A percentile compares a stretch with the other conserved stretches of the same genome.
phyloP scores from a whole-genome alignment of 2,113 vertebrate species.

The Siniperca knerii region DNA sequence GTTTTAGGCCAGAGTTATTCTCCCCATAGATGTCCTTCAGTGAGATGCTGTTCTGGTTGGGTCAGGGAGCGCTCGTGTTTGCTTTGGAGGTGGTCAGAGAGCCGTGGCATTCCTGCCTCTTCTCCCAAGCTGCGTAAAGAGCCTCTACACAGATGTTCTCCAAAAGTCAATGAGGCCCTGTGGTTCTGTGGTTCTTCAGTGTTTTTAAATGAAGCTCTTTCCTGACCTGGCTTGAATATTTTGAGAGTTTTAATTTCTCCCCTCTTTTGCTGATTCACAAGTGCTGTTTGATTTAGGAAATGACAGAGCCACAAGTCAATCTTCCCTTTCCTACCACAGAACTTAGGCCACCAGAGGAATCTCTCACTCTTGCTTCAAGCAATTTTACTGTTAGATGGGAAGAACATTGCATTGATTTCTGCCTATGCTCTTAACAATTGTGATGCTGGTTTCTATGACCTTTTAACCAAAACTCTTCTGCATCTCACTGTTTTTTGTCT shows the following conservation, averaged over 20 bases:
- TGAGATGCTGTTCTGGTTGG: conserved; percentile 60
- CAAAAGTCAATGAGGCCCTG: conserved; percentile 61
- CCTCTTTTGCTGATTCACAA: conserved; percentile 78
- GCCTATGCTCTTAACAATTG: too few relatives aligned
- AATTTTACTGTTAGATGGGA: neutral
- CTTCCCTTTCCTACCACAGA: conserved; percentile 64
- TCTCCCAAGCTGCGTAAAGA: conserved; percentile 59
- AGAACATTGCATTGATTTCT: too few relatives aligned
- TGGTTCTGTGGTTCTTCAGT: conserved; percentile 65
- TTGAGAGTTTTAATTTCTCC: conserved; percentile 67
- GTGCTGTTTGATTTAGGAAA: conserved; percentile 76
- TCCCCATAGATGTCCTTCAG: conserved; percentile 46
- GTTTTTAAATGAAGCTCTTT: conserved; percentile 69
- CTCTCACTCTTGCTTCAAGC: conserved; percentile 22
- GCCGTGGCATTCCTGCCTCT: conserved; percentile 66
- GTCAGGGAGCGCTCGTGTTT: conserved; percentile 63
- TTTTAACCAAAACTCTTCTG: too few relatives aligned
- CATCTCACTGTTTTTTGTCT: too few relatives aligned
- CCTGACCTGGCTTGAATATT: conserved; percentile 64
- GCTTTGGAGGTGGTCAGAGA: conserved; percentile 68
- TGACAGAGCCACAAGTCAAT: conserved; percentile 68
- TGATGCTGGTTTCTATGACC: too few relatives aligned
- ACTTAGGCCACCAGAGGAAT: conserved; percentile 35
- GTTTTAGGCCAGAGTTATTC: conserved; percentile 36
- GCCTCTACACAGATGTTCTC: conserved; percentile 72